Evolutionary conservation across 2,888 invertebrate species (phyloP), one percentile per base, ranked within the genome.

Genomic region (Netelia melanura): DNA sequence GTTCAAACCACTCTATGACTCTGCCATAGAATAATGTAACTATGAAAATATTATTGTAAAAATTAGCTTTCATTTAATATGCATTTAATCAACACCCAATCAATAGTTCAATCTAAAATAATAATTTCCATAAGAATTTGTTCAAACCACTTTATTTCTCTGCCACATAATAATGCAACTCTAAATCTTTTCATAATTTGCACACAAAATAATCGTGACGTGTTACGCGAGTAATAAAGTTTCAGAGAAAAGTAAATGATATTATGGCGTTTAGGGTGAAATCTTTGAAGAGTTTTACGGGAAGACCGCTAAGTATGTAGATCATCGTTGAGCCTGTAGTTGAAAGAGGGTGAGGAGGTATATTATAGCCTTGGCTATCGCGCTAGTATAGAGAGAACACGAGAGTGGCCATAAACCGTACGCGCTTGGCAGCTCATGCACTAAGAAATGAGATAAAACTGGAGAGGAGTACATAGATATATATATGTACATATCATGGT

Each of bases 361-460:
- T 58, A 58, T 58, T 54, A 58, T 6, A 21, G n/a, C 8, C 64
- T 54, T 74, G 62, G 48, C 65, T 76, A 76, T 80, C 82, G 65
- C 71, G 67, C 10, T 64, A 17, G 75, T 56, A 67, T n/a, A 54
- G 77, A 76, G 71, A 58, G 75, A 76, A 76, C 56, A 62, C 61
- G 54, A 61, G 76, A 82, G 79, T 80, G 71, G 79, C 82, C 70
- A 75, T 85, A 85, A 85, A 81, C 77, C 84, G 81, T 81, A 71
- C 75, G 79, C 85, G 78, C 79, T 84, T 84, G 82, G 85, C 71
- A 82, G 79, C 72, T 79, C 85, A 72, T 79, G 85, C 85, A 82
- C 85, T 80, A 80, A 85, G 79, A 85, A 85, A 82, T 85, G 76
- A 85, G 82, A 85, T 83, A 85, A 83, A 83, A 74, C 65, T 76